phyloP scores from a whole-genome alignment of 2,888 invertebrate genomes.

The Anarsia innoxiella region DNA sequence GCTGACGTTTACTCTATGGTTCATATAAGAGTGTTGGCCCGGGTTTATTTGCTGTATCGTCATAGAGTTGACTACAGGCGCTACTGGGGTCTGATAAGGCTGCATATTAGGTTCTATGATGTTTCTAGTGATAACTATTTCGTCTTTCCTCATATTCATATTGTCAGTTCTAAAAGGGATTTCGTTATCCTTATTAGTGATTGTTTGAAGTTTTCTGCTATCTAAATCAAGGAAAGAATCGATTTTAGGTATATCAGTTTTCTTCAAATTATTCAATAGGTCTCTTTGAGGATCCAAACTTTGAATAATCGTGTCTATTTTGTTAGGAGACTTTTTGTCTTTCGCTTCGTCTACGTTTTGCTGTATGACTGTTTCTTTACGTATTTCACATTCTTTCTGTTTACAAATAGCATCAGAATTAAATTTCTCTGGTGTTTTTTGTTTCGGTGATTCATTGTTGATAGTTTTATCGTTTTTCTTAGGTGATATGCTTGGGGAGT shows the following conservation, averaged over 20 bases:
- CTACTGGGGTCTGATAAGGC: conserved; percentile 37
- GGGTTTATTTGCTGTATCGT: conserved; percentile 62
- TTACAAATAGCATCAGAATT: conserved; percentile 33
- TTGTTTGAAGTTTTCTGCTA: conserved; percentile 41
- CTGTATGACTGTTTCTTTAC: conserved; percentile 67
- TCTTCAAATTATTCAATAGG: conserved; percentile 37
- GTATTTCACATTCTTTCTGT: conserved; percentile 51
- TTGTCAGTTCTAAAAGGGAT: conserved; percentile 52
- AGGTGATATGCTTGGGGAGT: conserved; percentile 43
- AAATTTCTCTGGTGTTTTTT: conserved; percentile 45
- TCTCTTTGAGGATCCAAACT: conserved; percentile 56
- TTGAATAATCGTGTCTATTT: conserved; percentile 58
- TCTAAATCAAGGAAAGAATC: conserved; percentile 53
- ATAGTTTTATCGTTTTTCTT: conserved; percentile 49
- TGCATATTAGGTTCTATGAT: conserved; percentile 51
- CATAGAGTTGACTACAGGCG: conserved; percentile 50
- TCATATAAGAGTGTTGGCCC: conserved; percentile 51
- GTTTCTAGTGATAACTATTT: conserved; percentile 57
- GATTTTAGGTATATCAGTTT: conserved; percentile 48
- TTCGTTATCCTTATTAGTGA: conserved; percentile 49
- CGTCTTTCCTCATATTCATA: conserved; percentile 50
- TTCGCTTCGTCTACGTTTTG: conserved; percentile 53
- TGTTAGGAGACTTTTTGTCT: conserved; percentile 59
- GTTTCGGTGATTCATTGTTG: conserved; percentile 50
- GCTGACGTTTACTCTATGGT: conserved; percentile 45